Evolutionary conservation across 1,140 invertebrate genomes (phyloP).

Genomic region (Stegodyphus mimosarum): DNA sequence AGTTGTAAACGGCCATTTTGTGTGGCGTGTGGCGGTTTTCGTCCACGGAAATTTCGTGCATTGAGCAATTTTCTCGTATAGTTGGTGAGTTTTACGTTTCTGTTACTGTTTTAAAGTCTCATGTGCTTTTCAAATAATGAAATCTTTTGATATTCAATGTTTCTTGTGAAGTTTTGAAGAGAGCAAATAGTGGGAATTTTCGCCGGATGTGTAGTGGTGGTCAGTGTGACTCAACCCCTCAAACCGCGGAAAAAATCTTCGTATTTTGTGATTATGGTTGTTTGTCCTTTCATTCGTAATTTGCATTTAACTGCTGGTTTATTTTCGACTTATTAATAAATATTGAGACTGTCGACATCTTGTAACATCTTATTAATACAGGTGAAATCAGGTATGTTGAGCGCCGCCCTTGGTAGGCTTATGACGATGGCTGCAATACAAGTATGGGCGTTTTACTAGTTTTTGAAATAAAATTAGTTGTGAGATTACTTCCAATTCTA

Average conservation of each 20-base stretch:
- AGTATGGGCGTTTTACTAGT: slow-evolving; percentile 1
- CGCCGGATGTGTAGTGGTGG: slow-evolving; percentile 42
- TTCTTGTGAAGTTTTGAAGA: too few species aligned
- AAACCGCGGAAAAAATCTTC: background rate
- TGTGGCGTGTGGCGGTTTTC: slow-evolving; percentile 58
- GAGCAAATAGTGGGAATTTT: background rate
- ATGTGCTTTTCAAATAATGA: too few species aligned
- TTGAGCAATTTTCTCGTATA: background rate
- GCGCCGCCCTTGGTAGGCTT: slow-evolving; percentile 16
- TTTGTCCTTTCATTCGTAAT: too few species aligned
- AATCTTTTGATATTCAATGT: too few species aligned
- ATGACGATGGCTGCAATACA: background rate
- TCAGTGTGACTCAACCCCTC: slow-evolving; percentile 37
- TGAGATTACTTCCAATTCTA: too few species aligned
- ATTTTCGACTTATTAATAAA: too few species aligned
- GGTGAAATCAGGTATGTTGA: slow-evolving; percentile 15
- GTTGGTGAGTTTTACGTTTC: background rate
- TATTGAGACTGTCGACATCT: background rate
- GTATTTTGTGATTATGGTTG: too few species aligned
- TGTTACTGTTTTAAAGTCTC: background rate
- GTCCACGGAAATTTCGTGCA: slow-evolving; percentile 26
- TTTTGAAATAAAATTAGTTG: too few species aligned
- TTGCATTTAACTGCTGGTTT: too few species aligned
- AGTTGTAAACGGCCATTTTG: slow-evolving; percentile 59
- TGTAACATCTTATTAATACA: background rate